phyloP scores from a whole-genome alignment of 1,140 invertebrate genomes.

The Hylaeus anthracinus region DNA sequence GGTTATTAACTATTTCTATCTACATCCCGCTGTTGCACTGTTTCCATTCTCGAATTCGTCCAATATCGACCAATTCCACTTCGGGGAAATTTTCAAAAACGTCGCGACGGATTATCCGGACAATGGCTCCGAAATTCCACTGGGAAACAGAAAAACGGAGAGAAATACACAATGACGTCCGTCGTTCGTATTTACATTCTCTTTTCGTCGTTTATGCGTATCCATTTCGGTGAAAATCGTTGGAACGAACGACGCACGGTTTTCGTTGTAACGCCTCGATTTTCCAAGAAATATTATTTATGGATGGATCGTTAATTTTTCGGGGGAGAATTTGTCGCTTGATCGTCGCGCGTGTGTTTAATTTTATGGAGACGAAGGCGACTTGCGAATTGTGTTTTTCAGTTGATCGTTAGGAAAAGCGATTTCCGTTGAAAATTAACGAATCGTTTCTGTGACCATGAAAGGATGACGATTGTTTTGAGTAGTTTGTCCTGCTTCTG shows the following conservation, averaged over 20 bases:
- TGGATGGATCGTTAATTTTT: not conserved
- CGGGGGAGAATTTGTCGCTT: not conserved
- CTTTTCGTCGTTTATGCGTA: not conserved
- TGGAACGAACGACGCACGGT: not conserved
- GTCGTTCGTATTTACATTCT: not conserved
- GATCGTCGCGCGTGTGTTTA: slow-evolving; percentile 2
- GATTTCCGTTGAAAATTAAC: slow-evolving; percentile 9
- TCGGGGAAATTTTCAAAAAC: slow-evolving; percentile 28
- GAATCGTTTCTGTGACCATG: not conserved
- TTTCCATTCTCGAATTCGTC: slow-evolving; percentile 54
- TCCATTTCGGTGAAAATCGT: not conserved
- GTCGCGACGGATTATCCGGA: not conserved
- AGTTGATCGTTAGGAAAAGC: not conserved
- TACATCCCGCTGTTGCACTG: slow-evolving; percentile 53
- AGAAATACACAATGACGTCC: not conserved
- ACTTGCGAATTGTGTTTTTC: slow-evolving; percentile 5
- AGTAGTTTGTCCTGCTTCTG: not conserved
- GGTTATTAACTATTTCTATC: slow-evolving; percentile 47
- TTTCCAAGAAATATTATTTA: not conserved
- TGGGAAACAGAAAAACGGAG: too few relatives aligned
- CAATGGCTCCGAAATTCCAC: not conserved
- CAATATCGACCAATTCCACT: slow-evolving; percentile 63
- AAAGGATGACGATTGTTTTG: not conserved
- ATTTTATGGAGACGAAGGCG: not conserved
- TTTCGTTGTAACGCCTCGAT: not conserved